A percentile compares a stretch with the other conserved stretches of the same genome.
Conservation (phyloP, 1,140 invertebrate species). For the Nilaparvata lugens region DNA sequence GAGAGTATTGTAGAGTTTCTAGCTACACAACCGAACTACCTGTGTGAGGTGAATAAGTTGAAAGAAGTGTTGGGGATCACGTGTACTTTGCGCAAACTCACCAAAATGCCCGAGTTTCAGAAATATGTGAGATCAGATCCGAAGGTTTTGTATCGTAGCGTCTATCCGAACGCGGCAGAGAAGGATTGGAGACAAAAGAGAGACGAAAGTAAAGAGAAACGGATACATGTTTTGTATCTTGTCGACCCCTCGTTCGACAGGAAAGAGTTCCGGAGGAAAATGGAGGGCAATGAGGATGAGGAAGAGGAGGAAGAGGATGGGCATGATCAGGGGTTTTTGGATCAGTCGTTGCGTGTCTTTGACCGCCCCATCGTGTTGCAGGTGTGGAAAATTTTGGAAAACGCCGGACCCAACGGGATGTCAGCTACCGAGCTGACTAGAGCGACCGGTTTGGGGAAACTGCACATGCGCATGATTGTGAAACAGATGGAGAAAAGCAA, state of each 20-base stretch:
- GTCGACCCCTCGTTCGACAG: constrained; percentile 41
- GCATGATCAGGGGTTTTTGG: constrained; percentile 31
- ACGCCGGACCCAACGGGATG: constrained; percentile 37
- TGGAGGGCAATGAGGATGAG: constrained; percentile 34
- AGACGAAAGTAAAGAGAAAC: constrained; percentile 41
- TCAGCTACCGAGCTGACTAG: constrained; percentile 38
- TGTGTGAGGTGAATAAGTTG: constrained; percentile 44
- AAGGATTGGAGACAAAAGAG: constrained; percentile 45
- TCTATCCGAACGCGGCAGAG: constrained; percentile 46
- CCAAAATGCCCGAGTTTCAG: constrained; percentile 26
- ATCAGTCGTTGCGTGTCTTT: constrained; percentile 34
- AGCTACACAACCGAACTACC: constrained; percentile 41
- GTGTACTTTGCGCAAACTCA: constrained; percentile 19
- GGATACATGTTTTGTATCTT: constrained; percentile 42
- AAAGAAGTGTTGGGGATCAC: constrained; percentile 38
- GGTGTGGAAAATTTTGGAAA: constrained; percentile 39
- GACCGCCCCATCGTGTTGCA: constrained; percentile 39
- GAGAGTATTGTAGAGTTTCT: constrained; percentile 47
- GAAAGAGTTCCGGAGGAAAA: constrained; percentile 37
- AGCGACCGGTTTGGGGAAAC: constrained; percentile 40
- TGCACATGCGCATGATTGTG: constrained; percentile 41
- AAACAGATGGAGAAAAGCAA: constrained; percentile 39
- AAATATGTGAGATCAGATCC: constrained; percentile 34
- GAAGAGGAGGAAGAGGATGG: constrained; percentile 37
- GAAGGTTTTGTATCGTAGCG: constrained; percentile 41